A percentile compares a stretch with the other conserved stretches of the same genome.
These are phyloP conservation scores for Ondatra zibethicus DNA, from an alignment of 2,113 vertebrate species.

Conservation along the genomic window DNA sequence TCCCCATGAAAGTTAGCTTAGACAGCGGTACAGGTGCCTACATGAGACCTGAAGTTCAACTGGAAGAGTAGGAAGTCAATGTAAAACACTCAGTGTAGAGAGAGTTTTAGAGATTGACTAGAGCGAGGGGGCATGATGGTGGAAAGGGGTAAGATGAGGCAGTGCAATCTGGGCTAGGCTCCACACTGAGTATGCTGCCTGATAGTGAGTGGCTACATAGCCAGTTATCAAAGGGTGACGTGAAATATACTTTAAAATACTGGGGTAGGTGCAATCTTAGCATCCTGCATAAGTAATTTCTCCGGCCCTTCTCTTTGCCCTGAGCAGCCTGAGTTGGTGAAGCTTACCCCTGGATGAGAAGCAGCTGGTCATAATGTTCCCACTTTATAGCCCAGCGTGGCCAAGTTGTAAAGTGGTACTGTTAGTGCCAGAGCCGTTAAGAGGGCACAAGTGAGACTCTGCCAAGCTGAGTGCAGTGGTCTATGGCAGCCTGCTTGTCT, in stretches of 20 bases:
- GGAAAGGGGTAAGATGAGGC: neutral
- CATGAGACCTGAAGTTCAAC: conserved; percentile 55
- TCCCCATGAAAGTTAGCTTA: neutral
- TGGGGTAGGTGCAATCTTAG: neutral
- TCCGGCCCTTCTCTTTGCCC: neutral
- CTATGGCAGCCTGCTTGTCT: neutral
- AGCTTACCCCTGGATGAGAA: neutral
- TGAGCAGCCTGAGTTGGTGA: neutral
- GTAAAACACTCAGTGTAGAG: neutral
- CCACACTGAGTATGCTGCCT: neutral
- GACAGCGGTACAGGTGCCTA: conserved; percentile 14
- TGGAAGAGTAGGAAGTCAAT: conserved; percentile 18
- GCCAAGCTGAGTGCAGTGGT: neutral
- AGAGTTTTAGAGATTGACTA: neutral
- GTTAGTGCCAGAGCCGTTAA: neutral
- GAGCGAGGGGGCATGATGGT: neutral
- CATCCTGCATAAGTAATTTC: neutral
- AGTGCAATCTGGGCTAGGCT: neutral
- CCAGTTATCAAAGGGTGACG: neutral
- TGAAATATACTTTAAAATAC: neutral
- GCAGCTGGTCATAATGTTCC: neutral
- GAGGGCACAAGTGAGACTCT: neutral
- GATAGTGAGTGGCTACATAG: neutral
- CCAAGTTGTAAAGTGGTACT: neutral
- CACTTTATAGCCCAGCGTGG: conserved; percentile 7